Base-by-base conservation (phyloP, 1,140 invertebrate species). In the Penaeus chinensis region DNA sequence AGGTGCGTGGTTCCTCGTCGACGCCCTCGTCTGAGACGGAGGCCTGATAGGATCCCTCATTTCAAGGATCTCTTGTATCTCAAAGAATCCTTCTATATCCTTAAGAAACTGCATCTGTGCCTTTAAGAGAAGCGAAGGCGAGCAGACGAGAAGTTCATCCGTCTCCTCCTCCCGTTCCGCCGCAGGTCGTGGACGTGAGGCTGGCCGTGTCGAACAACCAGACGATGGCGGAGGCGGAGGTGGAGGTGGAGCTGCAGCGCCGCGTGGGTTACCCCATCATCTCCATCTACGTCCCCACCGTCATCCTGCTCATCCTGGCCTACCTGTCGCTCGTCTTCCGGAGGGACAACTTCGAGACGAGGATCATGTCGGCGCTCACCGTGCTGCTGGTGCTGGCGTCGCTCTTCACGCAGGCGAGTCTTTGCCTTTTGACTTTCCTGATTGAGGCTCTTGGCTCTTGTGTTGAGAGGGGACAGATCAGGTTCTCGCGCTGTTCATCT, bases 281-380 rank as follows among this genome's bases (percentile, higher is more conserved):
- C 85, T 87, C 85, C 60, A 87, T 87, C 85, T 87, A 87, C 60
- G 85, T 87, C 1, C 85, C 85, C 54, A 87, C 85, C 54, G 80
- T 87, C 80, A 87, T 87, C 80, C 85, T 87, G 19, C 85, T 87
- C 79, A 87, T 87, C 69, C 85, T 87, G 47, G 85, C 85, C 32
- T 87, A 87, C 85, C 85, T 87, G 66, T 87, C 85, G 63, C 85
- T 87, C 24, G 54, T 87, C 60, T 87, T 87, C 85, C 65, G 85
- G 27, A 65, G 85, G 54, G 80, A 87, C 69, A 82, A 87, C 85
- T 87, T 87, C 85, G 85, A 87, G 85, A 42, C 85, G 13, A 71
- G 85, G 22, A 61, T 87, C 22, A 82, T 82, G 80, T 87, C 85
- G n/a, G 65, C 85, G 11, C 71, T 87, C 24, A 87, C 85, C 19